Base-by-base conservation (phyloP, 2,113 vertebrate species). In the Elanus axillaris region DNA sequence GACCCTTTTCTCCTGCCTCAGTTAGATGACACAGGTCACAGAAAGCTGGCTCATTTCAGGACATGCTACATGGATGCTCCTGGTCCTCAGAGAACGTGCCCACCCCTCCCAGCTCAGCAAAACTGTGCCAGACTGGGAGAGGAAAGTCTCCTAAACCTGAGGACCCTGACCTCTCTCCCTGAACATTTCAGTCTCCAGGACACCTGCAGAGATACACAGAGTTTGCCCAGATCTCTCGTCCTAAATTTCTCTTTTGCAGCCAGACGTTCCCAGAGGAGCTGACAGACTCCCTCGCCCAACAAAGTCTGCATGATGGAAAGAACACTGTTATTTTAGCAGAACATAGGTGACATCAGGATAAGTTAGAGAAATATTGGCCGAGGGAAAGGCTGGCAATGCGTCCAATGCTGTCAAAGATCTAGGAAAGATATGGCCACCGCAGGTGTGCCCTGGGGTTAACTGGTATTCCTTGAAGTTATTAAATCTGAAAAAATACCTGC, bases 321-420 rank as follows among this genome's bases (percentile, higher is more conserved):
- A 60, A 69, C 1, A 1, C 21, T 42, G 17, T 25, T 53, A 36
- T 31, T 87, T 66, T 13, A 45, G 45, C 25, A 26, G 52, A 60
- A 31, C 17, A 8, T 1, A 26, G 53, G 55, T n/a, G 78, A 14
- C 23, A 13, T 1, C 10, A 1, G 1, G 12, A 31, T 29, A 77
- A 85, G 55, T 21, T 1, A 17, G 42, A 20, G 21, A 34, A 80
- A 48, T 40, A 34, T 2, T 36, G 86, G 34, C 68, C 29, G 23
- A 90, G 55, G 53, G 45, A 55, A 56, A 64, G 26, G 59, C 36
- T 45, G 45, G 58, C 11, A 11, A 50, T 13, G 36, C 18, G 16
- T 29, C 34, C 34, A 7, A 23, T 2, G 36, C 59, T 66, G 45
- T 11, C 66, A 38, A 59, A 86, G 56, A 74, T 67, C 18, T 36